These are phyloP conservation scores for Hybognathus amarus DNA, from an alignment of 2,797 vertebrate species.

Conservation along the genomic window DNA sequence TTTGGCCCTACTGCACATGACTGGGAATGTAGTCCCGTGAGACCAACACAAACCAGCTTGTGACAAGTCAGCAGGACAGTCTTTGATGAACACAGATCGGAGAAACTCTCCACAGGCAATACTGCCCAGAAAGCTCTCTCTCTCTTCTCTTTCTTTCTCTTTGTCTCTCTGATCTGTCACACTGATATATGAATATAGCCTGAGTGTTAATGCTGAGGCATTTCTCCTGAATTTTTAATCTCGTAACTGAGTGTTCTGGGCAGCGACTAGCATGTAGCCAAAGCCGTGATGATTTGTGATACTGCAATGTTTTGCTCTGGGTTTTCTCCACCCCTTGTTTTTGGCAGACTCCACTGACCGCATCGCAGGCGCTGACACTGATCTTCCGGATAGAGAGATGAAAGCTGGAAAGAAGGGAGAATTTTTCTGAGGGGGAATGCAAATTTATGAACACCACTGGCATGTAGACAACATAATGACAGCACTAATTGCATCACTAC, in stretches of 20 bases:
- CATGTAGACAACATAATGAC: neutral
- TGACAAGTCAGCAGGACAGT: conserved; percentile 31
- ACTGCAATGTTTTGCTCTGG: conserved; percentile 51
- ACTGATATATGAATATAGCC: conserved; percentile 60
- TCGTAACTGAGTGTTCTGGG: conserved; percentile 50
- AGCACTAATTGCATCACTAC: neutral
- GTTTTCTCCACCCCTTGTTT: conserved; percentile 18
- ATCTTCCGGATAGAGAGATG: conserved; percentile 34
- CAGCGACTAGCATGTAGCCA: conserved; percentile 44
- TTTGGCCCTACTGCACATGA: neutral
- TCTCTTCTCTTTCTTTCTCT: conserved; percentile 20
- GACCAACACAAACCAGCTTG: conserved; percentile 26
- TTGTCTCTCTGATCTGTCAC: conserved; percentile 38
- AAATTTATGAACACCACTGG: neutral
- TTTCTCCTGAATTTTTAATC: conserved; percentile 58
- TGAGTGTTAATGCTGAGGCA: conserved; percentile 41
- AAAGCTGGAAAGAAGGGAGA: conserved; percentile 23
- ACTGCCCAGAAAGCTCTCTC: conserved; percentile 19
- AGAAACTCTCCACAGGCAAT: conserved; percentile 35
- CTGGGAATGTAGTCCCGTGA: neutral
- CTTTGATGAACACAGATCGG: conserved; percentile 42
- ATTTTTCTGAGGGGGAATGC: conserved; percentile 12
- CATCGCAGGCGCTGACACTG: conserved; percentile 34
- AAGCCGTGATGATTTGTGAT: conserved; percentile 57
- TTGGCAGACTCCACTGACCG: conserved; percentile 39